phyloP scores from a whole-genome alignment of 2,113 vertebrate species.

The Phycodurus eques region DNA sequence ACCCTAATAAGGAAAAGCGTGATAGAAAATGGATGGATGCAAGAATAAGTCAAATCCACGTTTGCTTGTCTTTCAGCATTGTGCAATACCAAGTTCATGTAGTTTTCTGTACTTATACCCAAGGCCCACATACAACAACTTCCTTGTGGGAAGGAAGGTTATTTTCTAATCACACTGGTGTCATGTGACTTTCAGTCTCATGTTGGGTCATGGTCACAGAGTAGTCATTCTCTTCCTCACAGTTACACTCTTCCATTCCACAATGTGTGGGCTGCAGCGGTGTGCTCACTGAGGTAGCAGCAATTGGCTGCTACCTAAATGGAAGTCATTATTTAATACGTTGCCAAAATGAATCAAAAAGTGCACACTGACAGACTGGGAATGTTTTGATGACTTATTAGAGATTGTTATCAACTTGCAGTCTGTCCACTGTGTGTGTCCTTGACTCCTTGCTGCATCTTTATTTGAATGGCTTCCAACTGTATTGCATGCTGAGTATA shows the following conservation, averaged over 20 bases:
- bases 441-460: background rate
- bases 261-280: slow-evolving; percentile 32
- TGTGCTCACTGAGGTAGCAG: slow-evolving; percentile 15
- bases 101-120: background rate
- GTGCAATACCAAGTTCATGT: too few relatives aligned
- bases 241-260: slow-evolving; percentile 26
- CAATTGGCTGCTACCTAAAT: too few relatives aligned
- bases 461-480: background rate
- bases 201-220: slow-evolving; percentile 13
- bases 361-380: background rate
- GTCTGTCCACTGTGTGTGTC: background rate
- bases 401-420: background rate
- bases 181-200: slow-evolving; percentile 43
- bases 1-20: too few relatives aligned
- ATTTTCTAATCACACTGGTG: slow-evolving; percentile 11
- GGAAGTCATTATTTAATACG: background rate
- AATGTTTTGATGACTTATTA: background rate
- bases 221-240: slow-evolving; percentile 17
- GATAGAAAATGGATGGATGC: too few relatives aligned
- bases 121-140: background rate
- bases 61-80: background rate
- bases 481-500: background rate
- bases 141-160: slow-evolving; percentile 3
- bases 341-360: background rate
- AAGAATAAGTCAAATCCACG: too few relatives aligned